Percentiles rank a stretch among this genome's conserved stretches.
These are phyloP conservation scores for Chaunax sp. DNA, from an alignment of 2,797 vertebrate species.

Conservation along the genomic window DNA sequence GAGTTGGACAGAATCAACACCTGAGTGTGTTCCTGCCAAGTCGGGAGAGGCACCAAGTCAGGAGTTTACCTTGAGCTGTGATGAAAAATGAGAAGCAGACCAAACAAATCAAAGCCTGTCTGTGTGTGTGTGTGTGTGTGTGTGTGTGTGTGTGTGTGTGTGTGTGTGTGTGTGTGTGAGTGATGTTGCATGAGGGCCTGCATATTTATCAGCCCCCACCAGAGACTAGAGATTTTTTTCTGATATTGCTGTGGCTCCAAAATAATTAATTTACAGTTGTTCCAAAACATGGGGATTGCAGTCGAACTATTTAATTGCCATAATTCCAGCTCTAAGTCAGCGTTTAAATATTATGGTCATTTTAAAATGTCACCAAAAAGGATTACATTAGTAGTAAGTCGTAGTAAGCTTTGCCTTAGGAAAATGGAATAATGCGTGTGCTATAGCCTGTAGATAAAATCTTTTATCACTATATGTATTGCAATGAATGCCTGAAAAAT, in stretches of 20 bases:
- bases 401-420: no score
- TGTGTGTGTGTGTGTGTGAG: background rate
- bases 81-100: conserved; percentile 26
- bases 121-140: conserved; percentile 3
- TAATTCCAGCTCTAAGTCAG: background rate
- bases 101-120: background rate
- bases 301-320: no score
- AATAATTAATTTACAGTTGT: background rate
- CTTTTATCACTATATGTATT: no score
- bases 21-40: conserved; percentile 10
- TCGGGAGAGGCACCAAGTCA: conserved; percentile 7
- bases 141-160: no score
- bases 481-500: no score
- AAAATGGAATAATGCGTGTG: no score
- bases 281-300: background rate
- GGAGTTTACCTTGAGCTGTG: conserved; percentile 29
- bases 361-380: no score
- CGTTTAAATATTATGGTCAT: background rate
- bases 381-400: no score
- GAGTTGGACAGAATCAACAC: conserved; percentile 24
- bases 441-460: no score
- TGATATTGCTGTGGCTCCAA: conserved; percentile 1
- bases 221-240: background rate
- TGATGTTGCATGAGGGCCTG: background rate
- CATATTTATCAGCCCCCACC: conserved; percentile 18